Evolutionary conservation across 2,797 vertebrate genomes (phyloP).

Genomic region (Argya squamiceps): DNA sequence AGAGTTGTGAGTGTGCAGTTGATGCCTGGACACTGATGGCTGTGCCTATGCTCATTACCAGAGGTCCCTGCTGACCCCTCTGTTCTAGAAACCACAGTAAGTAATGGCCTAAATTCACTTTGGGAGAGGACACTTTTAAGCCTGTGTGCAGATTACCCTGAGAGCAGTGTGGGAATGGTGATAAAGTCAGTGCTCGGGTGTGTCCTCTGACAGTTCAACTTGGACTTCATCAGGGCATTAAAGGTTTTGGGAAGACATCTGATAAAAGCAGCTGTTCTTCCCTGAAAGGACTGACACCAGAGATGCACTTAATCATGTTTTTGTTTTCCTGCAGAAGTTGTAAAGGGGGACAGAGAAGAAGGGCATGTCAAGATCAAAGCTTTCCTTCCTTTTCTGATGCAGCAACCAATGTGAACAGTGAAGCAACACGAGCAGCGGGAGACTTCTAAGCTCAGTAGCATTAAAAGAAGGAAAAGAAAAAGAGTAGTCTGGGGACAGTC

Average conservation of each 20-base stretch:
- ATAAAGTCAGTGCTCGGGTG: neutral
- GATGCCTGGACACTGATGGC: neutral
- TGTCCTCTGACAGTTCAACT: neutral
- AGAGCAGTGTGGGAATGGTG: neutral
- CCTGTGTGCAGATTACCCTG: neutral
- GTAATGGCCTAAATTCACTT: neutral
- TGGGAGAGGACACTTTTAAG: neutral
- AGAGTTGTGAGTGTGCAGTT: neutral
- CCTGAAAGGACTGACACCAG: neutral
- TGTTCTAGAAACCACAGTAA: neutral
- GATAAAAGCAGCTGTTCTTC: neutral
- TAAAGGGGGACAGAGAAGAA: neutral
- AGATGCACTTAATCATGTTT: neutral
- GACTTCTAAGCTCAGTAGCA: neutral
- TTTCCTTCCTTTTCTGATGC: neutral
- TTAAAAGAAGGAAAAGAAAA: neutral
- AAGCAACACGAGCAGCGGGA: neutral
- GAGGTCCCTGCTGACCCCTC: neutral
- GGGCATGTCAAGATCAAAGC: neutral
- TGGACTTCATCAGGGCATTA: neutral
- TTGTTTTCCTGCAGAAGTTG: neutral
- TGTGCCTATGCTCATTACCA: neutral
- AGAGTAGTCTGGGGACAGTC: neutral
- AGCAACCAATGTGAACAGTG: neutral
- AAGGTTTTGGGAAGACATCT: neutral